Evolutionary conservation across 2,113 vertebrate species (phyloP).

Genomic region (Condylura cristata): DNA sequence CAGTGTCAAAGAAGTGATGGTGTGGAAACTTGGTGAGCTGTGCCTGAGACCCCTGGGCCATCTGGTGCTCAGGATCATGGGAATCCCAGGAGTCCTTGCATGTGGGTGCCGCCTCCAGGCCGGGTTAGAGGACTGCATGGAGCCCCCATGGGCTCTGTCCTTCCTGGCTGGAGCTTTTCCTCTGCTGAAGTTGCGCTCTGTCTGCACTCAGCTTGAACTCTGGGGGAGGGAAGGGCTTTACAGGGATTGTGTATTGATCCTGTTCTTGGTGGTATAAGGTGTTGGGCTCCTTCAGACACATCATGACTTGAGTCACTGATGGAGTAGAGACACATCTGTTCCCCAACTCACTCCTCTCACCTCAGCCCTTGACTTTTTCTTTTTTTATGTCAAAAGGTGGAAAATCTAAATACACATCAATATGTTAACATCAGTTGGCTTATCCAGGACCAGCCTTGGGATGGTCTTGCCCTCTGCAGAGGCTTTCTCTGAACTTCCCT

Average conservation of each 20-base stretch:
- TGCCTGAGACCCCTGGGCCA: background rate
- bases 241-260: background rate
- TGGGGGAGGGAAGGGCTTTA: background rate
- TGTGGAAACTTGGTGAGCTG: background rate
- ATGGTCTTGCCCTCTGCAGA: background rate
- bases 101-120: background rate
- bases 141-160: background rate
- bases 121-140: rapidly evolving
- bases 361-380: background rate
- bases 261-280: background rate
- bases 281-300: background rate
- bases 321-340: too few relatives aligned
- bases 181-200: background rate
- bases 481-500: background rate
- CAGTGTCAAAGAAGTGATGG: background rate
- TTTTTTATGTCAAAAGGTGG: background rate
- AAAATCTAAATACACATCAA: background rate
- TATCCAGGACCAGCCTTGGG: background rate
- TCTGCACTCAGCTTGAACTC: background rate
- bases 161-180: background rate
- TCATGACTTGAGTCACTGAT: too few relatives aligned
- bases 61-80: background rate
- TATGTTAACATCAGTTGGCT: background rate
- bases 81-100: background rate
- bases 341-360: background rate